Conservation (phyloP, 1,140 invertebrate species). For the Pogonomyrmex californicus region DNA sequence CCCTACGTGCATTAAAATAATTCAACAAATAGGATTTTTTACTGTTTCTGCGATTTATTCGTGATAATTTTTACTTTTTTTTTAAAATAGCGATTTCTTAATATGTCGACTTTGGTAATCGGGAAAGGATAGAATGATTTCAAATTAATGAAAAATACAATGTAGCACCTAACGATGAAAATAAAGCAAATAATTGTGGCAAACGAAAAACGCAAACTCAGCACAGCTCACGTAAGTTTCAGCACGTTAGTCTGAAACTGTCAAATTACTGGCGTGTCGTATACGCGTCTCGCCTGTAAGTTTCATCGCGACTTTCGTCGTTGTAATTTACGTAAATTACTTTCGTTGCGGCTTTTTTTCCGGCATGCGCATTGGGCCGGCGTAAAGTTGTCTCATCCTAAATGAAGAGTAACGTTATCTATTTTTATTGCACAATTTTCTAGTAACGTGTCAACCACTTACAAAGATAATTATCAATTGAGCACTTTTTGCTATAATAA, state of each 20-base stretch:
- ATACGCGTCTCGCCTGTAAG: neutral
- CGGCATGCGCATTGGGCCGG: slow-evolving; percentile 4
- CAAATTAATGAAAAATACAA: slow-evolving; percentile 9
- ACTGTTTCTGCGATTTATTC: neutral
- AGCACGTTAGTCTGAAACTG: slow-evolving; percentile 56
- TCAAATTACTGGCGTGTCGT: slow-evolving; percentile 68
- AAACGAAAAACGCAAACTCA: slow-evolving; percentile 13
- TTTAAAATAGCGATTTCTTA: neutral
- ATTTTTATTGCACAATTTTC: slow-evolving; percentile 11
- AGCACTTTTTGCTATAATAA: neutral
- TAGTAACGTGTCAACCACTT: neutral
- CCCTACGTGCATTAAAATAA: neutral
- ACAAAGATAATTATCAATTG: neutral
- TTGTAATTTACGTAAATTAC: slow-evolving; percentile 62
- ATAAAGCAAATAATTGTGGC: neutral
- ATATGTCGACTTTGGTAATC: too few species aligned
- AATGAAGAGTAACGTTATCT: slow-evolving; percentile 63
- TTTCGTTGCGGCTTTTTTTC: neutral
- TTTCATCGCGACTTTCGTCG: slow-evolving; percentile 16
- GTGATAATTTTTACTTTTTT: neutral
- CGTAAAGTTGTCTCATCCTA: slow-evolving; percentile 61
- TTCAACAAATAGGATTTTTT: neutral
- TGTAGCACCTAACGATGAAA: neutral
- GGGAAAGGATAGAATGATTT: too few species aligned
- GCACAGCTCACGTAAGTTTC: slow-evolving; percentile 69